Evolutionary conservation across 2,797 vertebrate genomes (phyloP), one percentile per base, ranked within the genome.

Genomic region (Loris lydekkerianus): DNA sequence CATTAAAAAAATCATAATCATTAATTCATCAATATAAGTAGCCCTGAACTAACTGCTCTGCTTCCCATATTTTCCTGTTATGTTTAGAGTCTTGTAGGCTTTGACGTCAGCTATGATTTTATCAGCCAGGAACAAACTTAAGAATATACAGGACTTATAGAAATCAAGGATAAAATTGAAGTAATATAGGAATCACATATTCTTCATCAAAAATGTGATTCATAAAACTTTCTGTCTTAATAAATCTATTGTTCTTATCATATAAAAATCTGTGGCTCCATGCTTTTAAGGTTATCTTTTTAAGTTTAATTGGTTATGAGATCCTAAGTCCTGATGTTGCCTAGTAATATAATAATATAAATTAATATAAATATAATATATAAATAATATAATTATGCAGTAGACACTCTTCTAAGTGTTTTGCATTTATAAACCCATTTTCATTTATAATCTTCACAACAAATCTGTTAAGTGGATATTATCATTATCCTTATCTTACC

Each of bases 231-330:
- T 70, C 72, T 88, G 8, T 43, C 29, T 56, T 27, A 70, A 34
- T 63, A 78, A 78, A 61, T 88, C 5, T 76, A 43, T 46, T 11
- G 88, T 88, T 84, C 25, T 43, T 49, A 31, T 81, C n/a, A 40
- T 86, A 25, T 31, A 9, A n/a, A 15, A 82, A 61, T 70, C 15
- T 60, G 20, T 69, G 49, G 25, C 31, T 87, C 7, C 37, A 67
- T n/a, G 21, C 10, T 34, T 63, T 43, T 43, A 84, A 63, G 72
- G 34, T 84, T 46, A 10, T 29, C 14, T 77, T 92, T 82, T 92
- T n/a, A 89, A 83, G 21, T 92, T 58, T 77, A 31, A 92, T 49
- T 83, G 31, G 21, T 83, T 88, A 76, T 56, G 77, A 56, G 56
- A 80, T 49, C n/a, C 46, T 58, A 3, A 83, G 78, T 72, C 73